Evolutionary conservation across 1,140 invertebrate genomes (phyloP), one percentile per base, ranked within the genome.

Genomic region (Lordiphosa collinella): DNA sequence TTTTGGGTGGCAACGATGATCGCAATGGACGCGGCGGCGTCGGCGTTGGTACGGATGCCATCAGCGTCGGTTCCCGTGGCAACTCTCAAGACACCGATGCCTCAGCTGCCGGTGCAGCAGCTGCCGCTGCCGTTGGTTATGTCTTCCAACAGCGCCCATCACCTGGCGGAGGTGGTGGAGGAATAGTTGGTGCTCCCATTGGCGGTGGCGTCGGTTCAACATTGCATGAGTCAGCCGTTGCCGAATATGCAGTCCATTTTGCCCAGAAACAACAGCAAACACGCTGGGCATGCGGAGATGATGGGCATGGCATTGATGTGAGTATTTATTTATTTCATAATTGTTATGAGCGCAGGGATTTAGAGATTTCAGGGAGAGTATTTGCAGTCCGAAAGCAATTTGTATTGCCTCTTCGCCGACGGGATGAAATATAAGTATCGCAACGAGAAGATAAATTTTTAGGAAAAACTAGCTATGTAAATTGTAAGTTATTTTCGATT

Each of bases 1-100:
- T 88, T 88, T 74, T 88, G 70, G 82, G 86, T 57, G 68, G 82
- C 16, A 88, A 80, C 62, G 86, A 88, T 74, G 86, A 87, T 80
- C 82, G 86, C 58, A 86, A 86, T 57, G 86, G 74, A 66, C 86
- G 86, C 64, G 86, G 80, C 38, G 80, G 74, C 46, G 78, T 69
- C 62, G 82, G 74, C 57, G 79, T 79, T 38, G 71, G 69, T 13
- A 58, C 58, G 37, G 75, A 72, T 53, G 75, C 49, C 38, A 72
- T 57, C 50, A 67, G 54, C 22, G 60, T 65, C 78, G 36, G 68
- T 47, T 43, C 62, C 10, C 65, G 66, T 38, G 55, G 72, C 40
- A 67, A 47, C 4, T 38, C 58, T 4, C 78, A 84, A 58, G 76
- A 88, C 49, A 70, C 73, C 10, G 73, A 82, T 56, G 82, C 72